phyloP scores from a whole-genome alignment of 2,888 invertebrate genomes.

The Hydrotaea cyrtoneurina region DNA sequence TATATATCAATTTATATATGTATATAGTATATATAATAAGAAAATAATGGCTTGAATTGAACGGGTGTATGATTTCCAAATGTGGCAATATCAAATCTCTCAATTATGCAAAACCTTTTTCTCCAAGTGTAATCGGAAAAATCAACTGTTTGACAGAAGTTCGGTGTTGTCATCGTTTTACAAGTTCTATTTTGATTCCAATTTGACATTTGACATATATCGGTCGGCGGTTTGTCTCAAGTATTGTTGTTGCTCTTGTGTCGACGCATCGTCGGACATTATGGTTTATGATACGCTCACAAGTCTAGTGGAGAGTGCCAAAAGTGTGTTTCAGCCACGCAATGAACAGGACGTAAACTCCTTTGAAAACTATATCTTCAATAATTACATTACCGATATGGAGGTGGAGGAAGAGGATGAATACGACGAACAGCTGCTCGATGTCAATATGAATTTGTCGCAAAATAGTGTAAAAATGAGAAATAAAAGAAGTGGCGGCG shows the following conservation, averaged over 20 bases:
- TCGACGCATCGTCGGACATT: neutral
- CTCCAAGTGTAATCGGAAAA: neutral
- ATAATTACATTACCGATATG: slow-evolving; percentile 68
- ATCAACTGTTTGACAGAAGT: neutral
- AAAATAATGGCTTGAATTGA: slow-evolving; percentile 15
- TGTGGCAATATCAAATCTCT: neutral
- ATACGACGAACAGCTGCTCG: neutral
- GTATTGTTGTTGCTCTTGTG: neutral
- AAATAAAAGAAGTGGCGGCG: neutral
- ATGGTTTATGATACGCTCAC: slow-evolving; percentile 70
- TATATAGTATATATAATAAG: neutral
- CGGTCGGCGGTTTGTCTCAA: too few relatives aligned
- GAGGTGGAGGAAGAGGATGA: slow-evolving; percentile 57
- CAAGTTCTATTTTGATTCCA: slow-evolving; percentile 12
- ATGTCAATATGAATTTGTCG: neutral
- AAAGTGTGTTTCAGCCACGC: slow-evolving; percentile 69
- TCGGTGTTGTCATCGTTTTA: neutral
- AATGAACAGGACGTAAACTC: slow-evolving; percentile 68
- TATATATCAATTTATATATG: neutral
- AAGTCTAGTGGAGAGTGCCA: slow-evolving; percentile 70
- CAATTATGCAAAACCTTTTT: neutral
- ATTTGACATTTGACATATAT: slow-evolving; percentile 1
- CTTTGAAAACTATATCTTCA: slow-evolving; percentile 69
- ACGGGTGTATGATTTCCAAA: neutral
- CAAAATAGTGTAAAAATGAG: slow-evolving; percentile 16